A percentile compares a stretch with the other conserved stretches of the same genome.
Evolutionary conservation across 2,888 invertebrate species (phyloP).

Genomic region (Drosophila acutilabella): DNA sequence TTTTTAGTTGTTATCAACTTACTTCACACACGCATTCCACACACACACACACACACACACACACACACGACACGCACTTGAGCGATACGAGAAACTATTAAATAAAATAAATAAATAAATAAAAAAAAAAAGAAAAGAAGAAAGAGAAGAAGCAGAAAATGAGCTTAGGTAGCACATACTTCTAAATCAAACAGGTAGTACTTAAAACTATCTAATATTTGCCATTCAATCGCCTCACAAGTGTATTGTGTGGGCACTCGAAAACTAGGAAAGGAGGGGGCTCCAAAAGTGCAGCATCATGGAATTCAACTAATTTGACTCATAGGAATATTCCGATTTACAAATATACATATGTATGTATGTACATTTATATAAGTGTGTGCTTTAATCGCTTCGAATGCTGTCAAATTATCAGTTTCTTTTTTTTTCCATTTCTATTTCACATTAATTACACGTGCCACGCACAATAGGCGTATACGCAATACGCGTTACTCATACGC

Average conservation of each 20-base stretch:
- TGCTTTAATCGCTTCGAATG: slow-evolving; percentile 28
- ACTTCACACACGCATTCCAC: slow-evolving; percentile 25
- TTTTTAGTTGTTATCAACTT: slow-evolving; percentile 46
- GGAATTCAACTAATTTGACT: slow-evolving; percentile 25
- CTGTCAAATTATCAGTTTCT: slow-evolving; percentile 42
- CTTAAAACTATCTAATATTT: slow-evolving; percentile 12
- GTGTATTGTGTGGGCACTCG: slow-evolving; percentile 6
- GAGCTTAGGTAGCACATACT: slow-evolving; percentile 1
- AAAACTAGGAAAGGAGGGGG: background rate
- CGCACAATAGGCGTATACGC: slow-evolving; percentile 23
- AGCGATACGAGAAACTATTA: slow-evolving; percentile 33
- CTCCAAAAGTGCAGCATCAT: slow-evolving; percentile 29
- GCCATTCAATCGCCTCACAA: background rate
- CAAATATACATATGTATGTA: background rate
- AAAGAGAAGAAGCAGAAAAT: slow-evolving; percentile 1
- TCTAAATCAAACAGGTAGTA: slow-evolving; percentile 14
- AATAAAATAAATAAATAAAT: background rate
- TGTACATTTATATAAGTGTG: background rate
- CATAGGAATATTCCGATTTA: background rate
- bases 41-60: slow-evolving; percentile 11
- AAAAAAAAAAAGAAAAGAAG: background rate
- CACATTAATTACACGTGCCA: slow-evolving; percentile 64
- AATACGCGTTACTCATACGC: slow-evolving; percentile 64
- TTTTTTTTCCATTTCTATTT: slow-evolving; percentile 1
- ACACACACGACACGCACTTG: slow-evolving; percentile 21